Percentiles rank a stretch among this genome's conserved stretches.
Evolutionary conservation across 2,797 vertebrate species (phyloP).

Genomic region (Fringilla coelebs): DNA sequence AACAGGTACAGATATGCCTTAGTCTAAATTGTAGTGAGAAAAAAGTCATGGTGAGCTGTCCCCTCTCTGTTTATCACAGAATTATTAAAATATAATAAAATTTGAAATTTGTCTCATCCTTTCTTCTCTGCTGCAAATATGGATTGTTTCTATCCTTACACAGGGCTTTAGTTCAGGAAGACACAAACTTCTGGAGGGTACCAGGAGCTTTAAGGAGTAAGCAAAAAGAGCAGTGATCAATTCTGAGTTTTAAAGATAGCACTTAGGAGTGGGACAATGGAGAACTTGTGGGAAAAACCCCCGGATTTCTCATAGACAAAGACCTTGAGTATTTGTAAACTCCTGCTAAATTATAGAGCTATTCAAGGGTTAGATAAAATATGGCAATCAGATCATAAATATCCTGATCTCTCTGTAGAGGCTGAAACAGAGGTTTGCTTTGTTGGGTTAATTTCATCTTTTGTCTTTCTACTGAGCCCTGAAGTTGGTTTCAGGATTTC

Average conservation of each 20-base stretch:
- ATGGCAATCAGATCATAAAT: neutral
- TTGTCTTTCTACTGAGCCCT: neutral
- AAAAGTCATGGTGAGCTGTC: neutral
- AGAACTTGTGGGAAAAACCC: neutral
- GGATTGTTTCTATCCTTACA: neutral
- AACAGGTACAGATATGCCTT: neutral
- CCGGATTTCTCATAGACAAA: fast-evolving
- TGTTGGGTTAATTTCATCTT: neutral
- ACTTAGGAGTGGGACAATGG: neutral
- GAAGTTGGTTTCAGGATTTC: neutral
- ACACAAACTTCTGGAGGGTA: neutral
- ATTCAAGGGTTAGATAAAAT: neutral
- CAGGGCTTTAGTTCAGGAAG: neutral
- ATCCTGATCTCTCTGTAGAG: neutral
- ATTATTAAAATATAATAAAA: no score
- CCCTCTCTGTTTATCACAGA: neutral
- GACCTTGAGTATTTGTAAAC: neutral
- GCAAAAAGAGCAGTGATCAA: neutral
- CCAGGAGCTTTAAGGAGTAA: neutral
- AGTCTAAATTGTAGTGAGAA: neutral
- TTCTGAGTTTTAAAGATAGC: neutral
- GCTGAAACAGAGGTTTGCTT: neutral
- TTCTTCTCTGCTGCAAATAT: neutral
- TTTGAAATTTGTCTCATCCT: neutral
- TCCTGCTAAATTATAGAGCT: neutral